Evolutionary conservation across 2,888 invertebrate species (phyloP), one percentile per base, ranked within the genome.

Genomic region (Ethmia dodecea): DNA sequence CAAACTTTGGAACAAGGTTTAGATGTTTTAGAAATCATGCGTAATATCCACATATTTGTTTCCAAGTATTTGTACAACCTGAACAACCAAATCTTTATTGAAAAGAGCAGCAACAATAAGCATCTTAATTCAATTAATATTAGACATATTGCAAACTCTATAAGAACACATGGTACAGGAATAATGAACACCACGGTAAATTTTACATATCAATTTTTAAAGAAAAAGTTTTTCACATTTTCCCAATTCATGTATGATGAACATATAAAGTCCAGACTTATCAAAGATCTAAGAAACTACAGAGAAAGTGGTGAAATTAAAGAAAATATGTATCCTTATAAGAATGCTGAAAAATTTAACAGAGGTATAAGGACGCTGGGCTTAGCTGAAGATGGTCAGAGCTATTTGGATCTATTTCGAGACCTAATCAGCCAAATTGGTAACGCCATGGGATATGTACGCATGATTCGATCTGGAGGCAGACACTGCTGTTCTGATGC

Each of bases 191-290:
- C 97, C 0, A 96, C 97, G 0, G 96, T 93, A 45, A 97, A 97
- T 66, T 95, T 94, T 55, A 94, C 95, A 0, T 97, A 97, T 76
- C 98, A 98, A 76, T 98, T 97, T 76, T 84, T 99, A 46, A 90
- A 95, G 48, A 93, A 95, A 52, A 97, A 98, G 72, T 94, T 99
- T 59, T 94, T 93, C 54, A 93, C 93, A 1, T 96, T 99, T 69
- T 98, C 98, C 0, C 98, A 98, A 73, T 99, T 99, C 69, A 91
- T 99, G 74, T 98, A 94, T 65, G 98, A 99, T 67, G 99, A 99
- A 73, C 97, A 97, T 60, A 97, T 99, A 31, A 98, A 98, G 73
- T 97, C 98, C 0, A 89, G 97, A 37, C 87, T 99, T 2, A 89
- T 96, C 47, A 96, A 97, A 75, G 98, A 98, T 69, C 87, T 94